Base-by-base conservation (phyloP, 2,888 invertebrate genomes). In the Drosophila bunnanda region DNA sequence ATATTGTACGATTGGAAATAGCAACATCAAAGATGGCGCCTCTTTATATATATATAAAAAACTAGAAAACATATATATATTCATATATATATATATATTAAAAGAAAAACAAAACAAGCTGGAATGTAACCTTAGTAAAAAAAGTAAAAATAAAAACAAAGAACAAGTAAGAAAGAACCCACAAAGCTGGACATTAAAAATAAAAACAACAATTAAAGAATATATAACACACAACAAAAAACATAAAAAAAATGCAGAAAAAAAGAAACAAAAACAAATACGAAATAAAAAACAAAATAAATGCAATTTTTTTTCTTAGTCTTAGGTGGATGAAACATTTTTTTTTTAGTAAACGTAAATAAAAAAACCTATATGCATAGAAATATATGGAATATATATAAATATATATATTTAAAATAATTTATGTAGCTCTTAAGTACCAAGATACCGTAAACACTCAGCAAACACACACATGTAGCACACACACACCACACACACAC, bases 11-110 rank as follows among this genome's bases (percentile, higher is more conserved):
- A 75, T 66, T 44, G 54, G n/a, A 55, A 50, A 65, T 78, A 74
- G 83, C 87, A 89, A 75, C 84, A 85, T 85, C 85, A 78, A 85
- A 85, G 85, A 85, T 85, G 85, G 87, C 86, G 87, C 89, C 89
- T 69, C 72, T 69, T 69, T 39, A 38, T 39, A 73, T 52, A 66
- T 59, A 61, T 43, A 71, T 53, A 30, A n/a, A 66, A 25, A 41
- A 10, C 67, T 55, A 81, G 70, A 58, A 67, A 55, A 38, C 17
- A 48, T 34, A 61, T 55, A 70, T 32, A 60, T 54, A 54, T 72
- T n/a, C n/a, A 71, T 55, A 70, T 25, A 48, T 22, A 64, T 17
- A 65, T 41, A 58, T 34, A 65, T 59, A 60, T 36, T 52, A 56
- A 71, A 68, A 66, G 57, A 68, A 57, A 44, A 72, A 67, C 52